Base-by-base conservation (phyloP, 2,888 invertebrate genomes). In the Malacosoma neustria region DNA sequence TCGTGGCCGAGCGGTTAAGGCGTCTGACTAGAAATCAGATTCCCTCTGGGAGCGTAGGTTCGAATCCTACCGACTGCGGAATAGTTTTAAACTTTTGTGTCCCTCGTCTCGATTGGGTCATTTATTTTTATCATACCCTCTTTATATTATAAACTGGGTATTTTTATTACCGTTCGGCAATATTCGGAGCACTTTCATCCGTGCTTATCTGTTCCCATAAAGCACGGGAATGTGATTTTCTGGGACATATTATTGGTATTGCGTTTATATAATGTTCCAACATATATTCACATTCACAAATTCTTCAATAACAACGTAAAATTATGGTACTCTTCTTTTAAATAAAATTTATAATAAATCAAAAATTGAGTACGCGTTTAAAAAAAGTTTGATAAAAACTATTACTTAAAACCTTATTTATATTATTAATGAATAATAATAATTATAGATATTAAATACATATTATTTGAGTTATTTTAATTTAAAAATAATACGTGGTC, bases 11-110 rank as follows among this genome's bases (percentile, higher is more conserved):
- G 92, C 91, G 92, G 92, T 92, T 92, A 92, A 92, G 92, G 92
- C 92, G 92, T 92, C 91, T 92, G 92, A 92, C 92, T 92, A 90
- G 92, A 92, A 92, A 92, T 92, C 92, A 92, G 92, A 92, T 92
- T 92, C 92, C 92, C 92, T 92, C 91, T 92, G 92, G 92, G 92
- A 92, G 92, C 92, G 92, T 92, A 92, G 92, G 92, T 93, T 22
- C 22, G 22, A 22, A 22, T 22, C 22, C 22, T 22, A 3, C 6
- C 5, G 9, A 22, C 1, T 22, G 22, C 5, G 2, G 5, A 5
- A 7, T 22, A 5, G 5, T 22, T 22, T 22, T 6, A 3, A 22
- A 22, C 9, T 22, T 22, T 22, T 22, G 9, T 22, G 22, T 5
- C 6, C 22, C 9, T 7, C 22, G 9, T 22, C 4, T 7, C 22